Evolutionary conservation across 2,113 vertebrate species (phyloP), one percentile per base, ranked within the genome.

Genomic region (Grammomys dolichurus): DNA sequence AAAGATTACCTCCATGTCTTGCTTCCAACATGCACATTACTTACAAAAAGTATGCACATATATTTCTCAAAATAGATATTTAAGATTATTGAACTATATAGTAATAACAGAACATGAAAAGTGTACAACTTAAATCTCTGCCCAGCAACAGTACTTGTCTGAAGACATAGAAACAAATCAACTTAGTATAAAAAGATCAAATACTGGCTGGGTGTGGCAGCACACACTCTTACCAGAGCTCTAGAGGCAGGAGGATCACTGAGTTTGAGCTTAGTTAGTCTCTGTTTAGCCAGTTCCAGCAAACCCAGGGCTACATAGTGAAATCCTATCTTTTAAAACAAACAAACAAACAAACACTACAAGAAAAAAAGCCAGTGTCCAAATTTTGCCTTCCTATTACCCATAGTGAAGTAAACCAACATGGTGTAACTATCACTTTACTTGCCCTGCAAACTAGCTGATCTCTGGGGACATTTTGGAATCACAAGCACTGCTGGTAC

Each of bases 41-140:
- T 86, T 90, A 97, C 1, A 87, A 43, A 97, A 97, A 93, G 43
- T 43, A 96, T 63, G 76, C 51, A 96, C 77, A 93, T 89, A 65
- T 67, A 95, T 75, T 69, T 81, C 92, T 1, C 3, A 26, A 65
- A 90, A 91, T 81, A 78, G 31, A 10, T 12, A 63, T 92, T 92
- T 95, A 54, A 84, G 94, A 63, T 96, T 93, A 86, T 78, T 93
- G 88, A 95, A 95, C 31, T 90, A 48, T 5, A 3, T 70, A 88
- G 76, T 14, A 95, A 93, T 88, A 92, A 70, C 72, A 86, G 9
- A 86, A 86, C 78, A 90, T 43, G 28, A 80, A 86, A 96, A 93
- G 40, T 12, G 92, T 91, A 95, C 33, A 90, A 94, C 63, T 96
- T 87, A 95, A 94, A 96, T 95, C 31, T 89, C 40, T 89, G n/a